Evolutionary conservation across 2,113 vertebrate species (phyloP), one percentile per base, ranked within the genome.

Genomic region (Bubalus kerabau): DNA sequence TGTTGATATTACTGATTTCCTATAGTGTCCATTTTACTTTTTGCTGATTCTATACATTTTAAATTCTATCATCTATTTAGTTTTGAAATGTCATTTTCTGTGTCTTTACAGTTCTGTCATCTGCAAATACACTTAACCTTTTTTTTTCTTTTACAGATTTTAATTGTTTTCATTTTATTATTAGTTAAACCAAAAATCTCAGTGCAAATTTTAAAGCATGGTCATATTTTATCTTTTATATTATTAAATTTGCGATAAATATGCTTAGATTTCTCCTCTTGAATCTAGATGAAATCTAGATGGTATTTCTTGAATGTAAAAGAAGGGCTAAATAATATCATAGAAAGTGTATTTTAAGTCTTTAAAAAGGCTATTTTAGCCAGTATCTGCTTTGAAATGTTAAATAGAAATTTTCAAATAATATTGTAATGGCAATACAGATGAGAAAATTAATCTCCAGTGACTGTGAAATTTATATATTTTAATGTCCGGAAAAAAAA

Each of bases 191-290:
- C 30, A 92, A 62, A 87, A 96, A 32, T 50, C n/a, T 93, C 64
- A 91, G 43, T 60, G 93, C 36, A 96, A 48, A 85, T 91, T 97
- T 94, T 96, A 95, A 97, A 91, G 46, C 36, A 83, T 90, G 36
- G 17, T 86, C 50, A 46, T 14, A 95, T 76, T 14, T 97, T 74
- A 48, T 16, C 19, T 85, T 96, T 87, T 59, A 10, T 74, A 85
- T 85, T 88, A 87, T 43, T 95, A n/a, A 89, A 89, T 94, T 87
- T 97, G 16, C 2, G 21, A 46, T 78, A 86, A 85, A 84, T 19
- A 56, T 36, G 10, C 26, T 43, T 13, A 26, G 32, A 8, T 96
- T 89, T 90, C 28, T 74, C 26, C 62, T 97, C 56, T 87, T 11
- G n/a, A 92, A 50, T 28, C 46, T 86, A 76, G 67, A 86, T 76